Evolutionary conservation across 2,888 invertebrate genomes (phyloP).

Genomic region (Cyclophora albipunctata): DNA sequence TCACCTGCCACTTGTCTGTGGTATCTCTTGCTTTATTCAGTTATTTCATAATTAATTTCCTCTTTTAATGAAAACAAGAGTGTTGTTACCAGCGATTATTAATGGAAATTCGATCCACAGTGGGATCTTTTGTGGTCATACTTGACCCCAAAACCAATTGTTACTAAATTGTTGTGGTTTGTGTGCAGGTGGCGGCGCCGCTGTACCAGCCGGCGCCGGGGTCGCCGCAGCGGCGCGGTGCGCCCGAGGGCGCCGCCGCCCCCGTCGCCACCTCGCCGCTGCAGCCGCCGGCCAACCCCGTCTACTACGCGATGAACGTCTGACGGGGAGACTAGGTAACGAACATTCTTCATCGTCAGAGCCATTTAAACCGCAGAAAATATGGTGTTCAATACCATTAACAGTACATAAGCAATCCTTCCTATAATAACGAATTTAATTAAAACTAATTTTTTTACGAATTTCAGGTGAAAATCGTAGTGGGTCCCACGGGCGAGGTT

Average conservation of each 20-base stretch:
- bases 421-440: too few species aligned
- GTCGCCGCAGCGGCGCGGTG: constrained; percentile 81
- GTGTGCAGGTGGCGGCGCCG: constrained; percentile 56
- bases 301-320: constrained; percentile 92
- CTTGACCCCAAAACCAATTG: too few species aligned
- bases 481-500: constrained; percentile 55
- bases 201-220: constrained; percentile 70
- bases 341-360: background rate
- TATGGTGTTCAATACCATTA: too few species aligned
- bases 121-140: background rate
- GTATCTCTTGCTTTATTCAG: too few species aligned
- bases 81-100: background rate
- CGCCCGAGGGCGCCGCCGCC: constrained; percentile 54
- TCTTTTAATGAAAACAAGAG: too few species aligned
- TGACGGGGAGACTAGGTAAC: constrained; percentile 80
- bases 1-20: too few species aligned
- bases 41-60: too few species aligned
- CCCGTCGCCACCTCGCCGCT: constrained; percentile 69
- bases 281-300: constrained; percentile 67
- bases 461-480: constrained; percentile 57
- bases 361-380: background rate
- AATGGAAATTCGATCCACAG: background rate
- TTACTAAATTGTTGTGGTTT: background rate
- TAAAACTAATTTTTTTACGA: too few species aligned
- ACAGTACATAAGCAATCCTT: background rate